A percentile compares a stretch with the other conserved stretches of the same genome.
Evolutionary conservation across 2,888 invertebrate species (phyloP).

Genomic region (Halictus ligatus): DNA sequence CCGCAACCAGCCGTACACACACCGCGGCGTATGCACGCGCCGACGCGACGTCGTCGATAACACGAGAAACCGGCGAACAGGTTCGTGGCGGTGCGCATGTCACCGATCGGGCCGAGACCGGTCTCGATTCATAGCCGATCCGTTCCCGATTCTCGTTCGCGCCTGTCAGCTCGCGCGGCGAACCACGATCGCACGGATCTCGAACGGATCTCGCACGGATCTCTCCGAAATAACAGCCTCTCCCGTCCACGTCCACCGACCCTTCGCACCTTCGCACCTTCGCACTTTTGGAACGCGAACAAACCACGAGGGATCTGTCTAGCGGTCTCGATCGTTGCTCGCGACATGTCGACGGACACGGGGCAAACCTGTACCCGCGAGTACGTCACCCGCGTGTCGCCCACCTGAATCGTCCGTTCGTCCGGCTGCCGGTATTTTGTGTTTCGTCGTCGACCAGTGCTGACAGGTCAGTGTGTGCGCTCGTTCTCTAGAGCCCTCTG

Average conservation of each 20-base stretch:
- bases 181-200: neutral
- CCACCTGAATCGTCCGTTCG: neutral
- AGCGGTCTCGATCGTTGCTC: neutral
- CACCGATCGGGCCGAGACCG: conserved; percentile 46
- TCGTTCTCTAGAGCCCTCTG: neutral
- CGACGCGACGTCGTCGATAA: conserved; percentile 24
- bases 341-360: conserved; percentile 30
- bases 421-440: neutral
- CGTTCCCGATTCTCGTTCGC: conserved; percentile 19
- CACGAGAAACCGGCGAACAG: conserved; percentile 45
- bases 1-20: neutral
- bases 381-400: neutral
- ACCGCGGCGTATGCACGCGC: conserved; percentile 34
- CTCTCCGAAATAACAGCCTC: neutral
- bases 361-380: conserved; percentile 2
- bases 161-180: conserved; percentile 11
- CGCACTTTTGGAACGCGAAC: neutral
- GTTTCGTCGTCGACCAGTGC: neutral
- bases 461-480: neutral
- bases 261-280: neutral
- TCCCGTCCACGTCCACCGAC: neutral
- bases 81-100: conserved; percentile 55
- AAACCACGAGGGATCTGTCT: neutral
- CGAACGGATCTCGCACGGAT: neutral
- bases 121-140: conserved; percentile 24